Evolutionary conservation across 2,888 invertebrate genomes (phyloP), one percentile per base, ranked within the genome.

Genomic region (Baccha elongata): DNA sequence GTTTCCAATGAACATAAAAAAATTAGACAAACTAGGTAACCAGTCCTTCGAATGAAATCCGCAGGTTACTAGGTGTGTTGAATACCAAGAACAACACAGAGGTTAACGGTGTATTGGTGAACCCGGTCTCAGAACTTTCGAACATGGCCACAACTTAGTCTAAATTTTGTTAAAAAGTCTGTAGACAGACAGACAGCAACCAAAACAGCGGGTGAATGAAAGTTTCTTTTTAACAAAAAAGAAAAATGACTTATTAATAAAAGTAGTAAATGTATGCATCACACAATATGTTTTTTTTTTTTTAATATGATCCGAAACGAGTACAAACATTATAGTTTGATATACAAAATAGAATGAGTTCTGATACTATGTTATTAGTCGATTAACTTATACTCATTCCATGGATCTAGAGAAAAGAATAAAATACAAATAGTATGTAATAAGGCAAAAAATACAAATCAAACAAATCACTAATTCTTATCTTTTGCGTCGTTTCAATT

Each of bases 401-500:
- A 75, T 48, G 73, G 81, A 81, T 73, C 74, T 81, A 67, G 81
- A 67, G 53, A 81, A 86, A 71, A 87, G 87, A 60, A 86, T 86
- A 72, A 87, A 88, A 79, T 89, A 90, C 72, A 89, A 85, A 86
- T 89, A 90, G 87, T 90, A 90, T 81, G 88, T 88, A 73, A 89
- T 86, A 83, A 91, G 86, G 88, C 89, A 89, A 87, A 89, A 90
- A 86, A 89, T 88, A 88, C 89, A 90, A 89, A 90, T 88, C 88
- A 91, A 89, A 89, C 89, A 90, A 87, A 91, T 89, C 85, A 90
- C 89, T 91, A 91, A 91, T 88, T 90, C 91, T 91, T 91, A 91
- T 91, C 91, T 91, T 74, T 90, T 91, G 84, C 91, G 91, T 17
- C 89, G 89, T 85, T 89, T 90, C 1, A 89, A 88, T 88, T 91